A percentile compares a stretch with the other conserved stretches of the same genome.
Evolutionary conservation across 53 echinoderm and acorn worm genomes (phyloP).

Genomic region (Echinometra lucunter): DNA sequence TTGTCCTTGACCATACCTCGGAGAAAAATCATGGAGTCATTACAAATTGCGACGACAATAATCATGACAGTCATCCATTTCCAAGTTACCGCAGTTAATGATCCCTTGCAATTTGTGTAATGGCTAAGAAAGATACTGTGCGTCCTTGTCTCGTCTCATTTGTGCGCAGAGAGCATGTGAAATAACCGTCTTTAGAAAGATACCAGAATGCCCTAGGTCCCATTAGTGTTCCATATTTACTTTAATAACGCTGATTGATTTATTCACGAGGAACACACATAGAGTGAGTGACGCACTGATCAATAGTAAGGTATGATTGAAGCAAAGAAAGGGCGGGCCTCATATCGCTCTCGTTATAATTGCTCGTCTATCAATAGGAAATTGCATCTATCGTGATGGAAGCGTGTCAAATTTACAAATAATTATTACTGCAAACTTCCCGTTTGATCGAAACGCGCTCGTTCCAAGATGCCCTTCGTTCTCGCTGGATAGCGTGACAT

Average conservation of each 20-base stretch:
- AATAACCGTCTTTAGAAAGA: not conserved
- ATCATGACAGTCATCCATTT: not conserved
- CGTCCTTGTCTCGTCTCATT: not conserved
- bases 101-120: not conserved
- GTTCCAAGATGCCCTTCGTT: not conserved
- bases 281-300: not conserved
- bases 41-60: not conserved
- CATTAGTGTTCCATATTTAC: constrained; percentile 40
- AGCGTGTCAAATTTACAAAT: not conserved
- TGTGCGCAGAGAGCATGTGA: not conserved
- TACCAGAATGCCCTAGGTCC: not conserved
- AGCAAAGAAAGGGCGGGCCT: not conserved
- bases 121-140: not conserved
- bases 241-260: constrained; percentile 45
- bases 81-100: not conserved
- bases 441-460: not conserved
- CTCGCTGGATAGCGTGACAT: not conserved
- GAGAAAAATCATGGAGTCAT: not conserved
- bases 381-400: not conserved
- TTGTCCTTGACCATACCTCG: not conserved
- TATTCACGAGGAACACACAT: not conserved
- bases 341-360: not conserved
- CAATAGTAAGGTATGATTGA: not conserved
- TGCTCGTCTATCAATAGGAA: constrained; percentile 2
- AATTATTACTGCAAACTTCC: not conserved